Evolutionary conservation across 1,140 invertebrate species (phyloP).

Genomic region (Cherax destructor): DNA sequence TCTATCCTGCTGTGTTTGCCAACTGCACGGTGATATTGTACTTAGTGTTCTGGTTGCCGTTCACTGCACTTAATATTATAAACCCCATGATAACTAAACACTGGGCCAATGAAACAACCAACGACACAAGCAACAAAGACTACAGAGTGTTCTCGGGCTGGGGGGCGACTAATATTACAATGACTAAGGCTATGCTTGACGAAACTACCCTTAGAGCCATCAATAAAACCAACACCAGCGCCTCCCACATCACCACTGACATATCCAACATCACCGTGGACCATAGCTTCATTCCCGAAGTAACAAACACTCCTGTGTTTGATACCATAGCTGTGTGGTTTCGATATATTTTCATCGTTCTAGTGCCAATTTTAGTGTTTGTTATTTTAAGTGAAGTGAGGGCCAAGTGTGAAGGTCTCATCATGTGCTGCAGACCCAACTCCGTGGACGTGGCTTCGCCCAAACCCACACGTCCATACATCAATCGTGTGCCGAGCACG

Average conservation of each 20-base stretch:
- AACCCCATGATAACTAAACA: slow-evolving; percentile 59
- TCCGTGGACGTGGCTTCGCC: slow-evolving; percentile 68
- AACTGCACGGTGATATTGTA: slow-evolving; percentile 28
- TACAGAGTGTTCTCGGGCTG: slow-evolving; percentile 16
- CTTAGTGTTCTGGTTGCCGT: slow-evolving; percentile 62
- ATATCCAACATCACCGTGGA: slow-evolving; percentile 48
- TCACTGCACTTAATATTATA: slow-evolving; percentile 51
- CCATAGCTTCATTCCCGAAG: slow-evolving; percentile 58
- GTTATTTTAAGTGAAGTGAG: slow-evolving; percentile 54
- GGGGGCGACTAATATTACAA: neutral
- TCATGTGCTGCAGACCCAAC: slow-evolving; percentile 66
- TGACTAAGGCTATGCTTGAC: slow-evolving; percentile 44
- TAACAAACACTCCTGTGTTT: slow-evolving; percentile 34
- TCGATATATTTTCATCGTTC: slow-evolving; percentile 54
- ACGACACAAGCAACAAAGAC: neutral
- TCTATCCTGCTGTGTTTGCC: slow-evolving; percentile 59
- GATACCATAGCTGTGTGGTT: slow-evolving; percentile 70
- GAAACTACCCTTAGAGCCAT: slow-evolving; percentile 21
- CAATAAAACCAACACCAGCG: neutral
- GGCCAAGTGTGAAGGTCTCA: slow-evolving; percentile 57
- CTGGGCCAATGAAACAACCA: slow-evolving; percentile 60
- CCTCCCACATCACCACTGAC: neutral
- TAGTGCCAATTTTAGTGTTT: slow-evolving; percentile 66
- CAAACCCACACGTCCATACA: slow-evolving; percentile 48
- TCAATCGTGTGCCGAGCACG: neutral